Base-by-base conservation (phyloP, 2,797 vertebrate genomes). In the Epinephelus coioides region DNA sequence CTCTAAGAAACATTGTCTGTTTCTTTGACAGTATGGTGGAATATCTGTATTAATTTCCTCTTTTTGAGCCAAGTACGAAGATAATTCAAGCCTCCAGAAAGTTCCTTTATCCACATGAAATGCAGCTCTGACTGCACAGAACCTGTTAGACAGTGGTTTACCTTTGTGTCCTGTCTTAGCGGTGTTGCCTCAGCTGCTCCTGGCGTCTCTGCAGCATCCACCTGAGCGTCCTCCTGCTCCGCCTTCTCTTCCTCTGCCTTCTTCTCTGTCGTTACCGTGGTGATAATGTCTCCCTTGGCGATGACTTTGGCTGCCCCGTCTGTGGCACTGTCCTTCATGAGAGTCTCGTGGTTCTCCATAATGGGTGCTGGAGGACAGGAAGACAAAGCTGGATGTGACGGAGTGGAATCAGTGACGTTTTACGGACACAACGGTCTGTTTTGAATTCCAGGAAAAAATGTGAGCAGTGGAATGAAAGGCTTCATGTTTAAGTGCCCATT, bases 261-360 rank as follows among this genome's bases (percentile, higher is more conserved):
- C 88, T 97, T 99, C 94, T 99, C 97, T 0, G 97, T 97, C 2
- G 97, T 99, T 91, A 98, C 97, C 47, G 96, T 97, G 92, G 97
- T 97, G 94, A 99, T 98, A 85, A 99, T 94, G 93, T 97, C 97
- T 85, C 95, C 97, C 88, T 96, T 96, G 91, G 96, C 94, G 71
- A 96, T 96, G 95, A 95, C 96, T 91, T 97, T 97, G 93, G 95
- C 93, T 47, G 95, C 95, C 60, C 94, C 85, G 75, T 96, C 96
- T 76, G 95, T 94, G 81, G 95, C 83, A 86, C 92, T 94, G 96
- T 97, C 97, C 94, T 97, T 97, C 96, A 97, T 97, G 90, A 97
- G 95, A 82, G 96, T 96, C 94, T 99, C 97, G 82, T 97, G 97
- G 96, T 97, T 98, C 95, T 97, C 97, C 94, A 94, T 97, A 83